Percentiles rank a stretch among this genome's conserved stretches.
Conservation (phyloP, 1,140 invertebrate species). For the Gerris buenoi region DNA sequence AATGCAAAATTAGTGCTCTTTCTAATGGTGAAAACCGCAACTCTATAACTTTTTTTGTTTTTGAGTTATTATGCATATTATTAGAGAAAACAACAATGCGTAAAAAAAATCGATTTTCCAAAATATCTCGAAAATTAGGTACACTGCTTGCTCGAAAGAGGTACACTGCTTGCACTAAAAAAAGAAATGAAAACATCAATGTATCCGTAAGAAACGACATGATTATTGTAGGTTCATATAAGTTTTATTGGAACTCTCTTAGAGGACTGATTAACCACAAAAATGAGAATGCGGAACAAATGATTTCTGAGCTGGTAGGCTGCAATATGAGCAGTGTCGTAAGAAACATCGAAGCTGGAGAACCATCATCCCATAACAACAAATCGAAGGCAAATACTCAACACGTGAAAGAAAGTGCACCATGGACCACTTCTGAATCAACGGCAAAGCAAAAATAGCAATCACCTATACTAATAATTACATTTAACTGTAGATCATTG, state of each 20-base stretch:
- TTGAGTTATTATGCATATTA: too few relatives aligned
- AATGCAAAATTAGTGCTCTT: too few relatives aligned
- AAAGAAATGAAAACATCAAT: not conserved
- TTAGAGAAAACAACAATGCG: too few relatives aligned
- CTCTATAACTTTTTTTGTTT: too few relatives aligned
- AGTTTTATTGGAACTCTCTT: slow-evolving; percentile 1
- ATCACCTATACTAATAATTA: not conserved
- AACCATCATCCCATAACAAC: not conserved
- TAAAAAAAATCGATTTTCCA: too few relatives aligned
- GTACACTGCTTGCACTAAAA: not conserved
- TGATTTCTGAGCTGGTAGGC: not conserved
- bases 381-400: not conserved
- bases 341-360: not conserved
- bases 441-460: too few relatives aligned
- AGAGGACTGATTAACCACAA: not conserved
- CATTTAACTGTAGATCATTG: slow-evolving; percentile 1
- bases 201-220: not conserved
- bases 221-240: not conserved
- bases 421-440: too few relatives aligned
- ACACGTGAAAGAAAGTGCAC: slow-evolving; percentile 1
- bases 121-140: too few relatives aligned
- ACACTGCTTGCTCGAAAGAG: too few relatives aligned
- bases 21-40: too few relatives aligned
- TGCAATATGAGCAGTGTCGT: not conserved
- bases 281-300: not conserved